Conservation (phyloP, 2,888 invertebrate species). For the Callinectes sapidus region DNA sequence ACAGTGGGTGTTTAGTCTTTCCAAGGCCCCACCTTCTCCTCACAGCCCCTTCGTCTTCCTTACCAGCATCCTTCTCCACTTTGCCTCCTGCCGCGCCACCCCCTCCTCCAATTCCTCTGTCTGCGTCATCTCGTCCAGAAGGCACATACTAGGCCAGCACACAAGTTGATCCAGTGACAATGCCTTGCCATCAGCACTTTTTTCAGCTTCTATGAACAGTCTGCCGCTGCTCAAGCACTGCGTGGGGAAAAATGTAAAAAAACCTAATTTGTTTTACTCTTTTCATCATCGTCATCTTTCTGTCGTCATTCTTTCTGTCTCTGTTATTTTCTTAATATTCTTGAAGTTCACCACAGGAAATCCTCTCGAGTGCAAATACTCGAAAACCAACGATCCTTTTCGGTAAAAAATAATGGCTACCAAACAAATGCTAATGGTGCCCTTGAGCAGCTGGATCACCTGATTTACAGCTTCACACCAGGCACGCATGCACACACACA, state of each 20-base stretch:
- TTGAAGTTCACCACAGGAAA: not conserved
- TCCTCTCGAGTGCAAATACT: not conserved
- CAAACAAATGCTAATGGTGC: not conserved
- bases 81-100: not conserved
- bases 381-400: not conserved
- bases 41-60: not conserved
- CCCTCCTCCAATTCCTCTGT: not conserved
- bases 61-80: not conserved
- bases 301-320: not conserved
- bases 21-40: not conserved
- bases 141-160: too few relatives aligned
- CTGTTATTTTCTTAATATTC: not conserved
- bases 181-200: not conserved
- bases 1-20: constrained; percentile 51
- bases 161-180: not conserved
- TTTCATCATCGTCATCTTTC: not conserved
- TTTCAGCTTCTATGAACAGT: not conserved
- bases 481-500: not conserved
- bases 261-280: not conserved
- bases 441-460: not conserved
- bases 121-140: not conserved
- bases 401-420: not conserved
- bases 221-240: not conserved
- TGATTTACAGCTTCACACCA: not conserved
- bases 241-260: not conserved